Base-by-base conservation (phyloP, 2,888 invertebrate species). In the Watsonalla cultraria region DNA sequence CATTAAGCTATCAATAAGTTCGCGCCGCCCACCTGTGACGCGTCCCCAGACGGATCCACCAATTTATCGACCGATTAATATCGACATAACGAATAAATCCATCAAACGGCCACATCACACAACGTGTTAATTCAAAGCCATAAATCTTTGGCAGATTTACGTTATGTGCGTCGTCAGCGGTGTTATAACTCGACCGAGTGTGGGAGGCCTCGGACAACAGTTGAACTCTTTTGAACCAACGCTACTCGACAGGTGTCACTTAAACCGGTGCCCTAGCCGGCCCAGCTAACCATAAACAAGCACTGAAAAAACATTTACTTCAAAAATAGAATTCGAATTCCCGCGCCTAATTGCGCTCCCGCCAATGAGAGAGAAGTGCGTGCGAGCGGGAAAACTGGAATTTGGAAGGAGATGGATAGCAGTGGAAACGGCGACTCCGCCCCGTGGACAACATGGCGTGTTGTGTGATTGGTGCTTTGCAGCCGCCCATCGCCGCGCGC, bases 391-490 rank as follows among this genome's bases (percentile, higher is more conserved):
- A 78, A 61, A 66, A 62, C 64, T 65, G 61, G 65, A 61, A 70
- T 71, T 76, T 70, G 66, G 76, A 75, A 72, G 62, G 74, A 73
- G 86, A 82, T 62, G 64, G 76, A 75, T 52, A 62, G 68, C 68
- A 74, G 71, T 63, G 70, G 72, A 75, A 69, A 71, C 65, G 61
- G 59, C 62, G 72, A 70, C 91, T 85, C 91, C 93, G 92, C 93
- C 93, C 89, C 78, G 75, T 84, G 88, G 89, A 92, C 93, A 93
- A 93, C 92, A 93, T 93, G 93, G 93, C 93, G 92, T 87, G 76
- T 74, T 69, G 80, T 84, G 83, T 89, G 92, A 93, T 93, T 93
- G 93, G 93, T 87, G 90, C 90, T 82, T 77, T 73, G 79, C 71
- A 66, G 74, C 86, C 85, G 79, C 82, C 84, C 80, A 66, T 65